Conservation (phyloP, 2,888 invertebrate species). For the Cryptocheilus praepositus region DNA sequence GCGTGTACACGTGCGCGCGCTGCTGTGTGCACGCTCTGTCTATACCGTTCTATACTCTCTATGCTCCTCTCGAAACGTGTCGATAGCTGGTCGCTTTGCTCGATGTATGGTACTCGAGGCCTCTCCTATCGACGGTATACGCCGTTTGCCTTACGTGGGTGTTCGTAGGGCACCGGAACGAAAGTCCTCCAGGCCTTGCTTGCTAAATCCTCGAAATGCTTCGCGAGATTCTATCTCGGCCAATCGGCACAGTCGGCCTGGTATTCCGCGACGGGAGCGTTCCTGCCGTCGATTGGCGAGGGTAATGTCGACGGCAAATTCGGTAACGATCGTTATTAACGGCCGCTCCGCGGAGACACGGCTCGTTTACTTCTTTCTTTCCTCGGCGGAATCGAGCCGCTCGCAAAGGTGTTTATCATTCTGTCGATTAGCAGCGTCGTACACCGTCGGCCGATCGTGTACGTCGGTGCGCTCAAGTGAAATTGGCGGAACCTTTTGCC, state of each 20-base stretch:
- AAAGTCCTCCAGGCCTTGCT: constrained; percentile 52
- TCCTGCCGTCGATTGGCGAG: constrained; percentile 29
- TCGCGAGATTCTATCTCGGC: constrained; percentile 52
- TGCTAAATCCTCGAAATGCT: constrained; percentile 65
- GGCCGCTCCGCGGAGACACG: background rate
- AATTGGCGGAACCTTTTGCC: too few relatives aligned
- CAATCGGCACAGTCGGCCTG: constrained; percentile 41
- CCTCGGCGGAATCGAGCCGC: too few relatives aligned
- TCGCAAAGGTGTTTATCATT: too few relatives aligned
- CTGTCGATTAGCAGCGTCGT: too few relatives aligned
- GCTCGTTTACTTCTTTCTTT: background rate
- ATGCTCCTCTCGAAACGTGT: constrained; percentile 51
- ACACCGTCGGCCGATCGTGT: too few relatives aligned
- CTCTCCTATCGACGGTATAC: constrained; percentile 39
- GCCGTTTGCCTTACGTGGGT: constrained; percentile 52
- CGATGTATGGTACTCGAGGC: constrained; percentile 36
- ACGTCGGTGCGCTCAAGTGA: too few relatives aligned
- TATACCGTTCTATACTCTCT: constrained; percentile 11
- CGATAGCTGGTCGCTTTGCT: constrained; percentile 38
- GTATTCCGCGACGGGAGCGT: constrained; percentile 44
- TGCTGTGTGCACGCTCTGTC: constrained; percentile 18
- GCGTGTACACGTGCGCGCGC: constrained; percentile 25
- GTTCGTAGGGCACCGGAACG: constrained; percentile 62
- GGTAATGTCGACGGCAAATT: too few relatives aligned
- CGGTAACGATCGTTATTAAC: constrained; percentile 16